Evolutionary conservation across 2,797 vertebrate species (phyloP).

Genomic region (Babyrousa celebensis): DNA sequence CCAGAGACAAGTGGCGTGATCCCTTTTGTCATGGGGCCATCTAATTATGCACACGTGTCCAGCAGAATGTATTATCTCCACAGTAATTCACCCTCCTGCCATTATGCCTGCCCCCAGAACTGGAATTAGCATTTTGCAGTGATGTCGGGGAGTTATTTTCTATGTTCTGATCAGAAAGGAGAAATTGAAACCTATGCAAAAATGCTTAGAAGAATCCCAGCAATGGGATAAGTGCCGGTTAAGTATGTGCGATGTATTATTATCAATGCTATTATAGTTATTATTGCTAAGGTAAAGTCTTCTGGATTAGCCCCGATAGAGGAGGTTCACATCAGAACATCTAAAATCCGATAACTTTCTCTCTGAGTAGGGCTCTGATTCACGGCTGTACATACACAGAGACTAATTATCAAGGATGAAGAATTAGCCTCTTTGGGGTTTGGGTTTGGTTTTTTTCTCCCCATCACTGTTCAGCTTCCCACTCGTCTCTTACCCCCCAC

Average conservation of each 20-base stretch:
- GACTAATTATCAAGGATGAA: not conserved
- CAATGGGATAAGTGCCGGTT: not conserved
- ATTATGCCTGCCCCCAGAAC: slow-evolving; percentile 1
- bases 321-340: not conserved
- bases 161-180: slow-evolving; percentile 39
- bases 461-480: not conserved
- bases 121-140: slow-evolving; percentile 34
- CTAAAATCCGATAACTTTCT: not conserved
- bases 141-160: not conserved
- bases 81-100: not conserved
- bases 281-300: slow-evolving; percentile 27
- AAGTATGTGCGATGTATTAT: not conserved
- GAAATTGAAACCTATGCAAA: slow-evolving; percentile 25
- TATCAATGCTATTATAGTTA: not conserved
- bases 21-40: not conserved
- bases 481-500: not conserved
- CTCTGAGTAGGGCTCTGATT: not conserved
- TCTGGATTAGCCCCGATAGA: not conserved
- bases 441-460: not conserved
- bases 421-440: not conserved
- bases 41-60: not conserved
- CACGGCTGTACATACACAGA: not conserved
- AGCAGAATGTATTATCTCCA: not conserved
- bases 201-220: not conserved
- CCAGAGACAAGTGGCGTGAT: not conserved